A percentile compares a stretch with the other conserved stretches of the same genome.
Evolutionary conservation across 2,113 vertebrate genomes (phyloP).

Genomic region (Rhea americana): DNA sequence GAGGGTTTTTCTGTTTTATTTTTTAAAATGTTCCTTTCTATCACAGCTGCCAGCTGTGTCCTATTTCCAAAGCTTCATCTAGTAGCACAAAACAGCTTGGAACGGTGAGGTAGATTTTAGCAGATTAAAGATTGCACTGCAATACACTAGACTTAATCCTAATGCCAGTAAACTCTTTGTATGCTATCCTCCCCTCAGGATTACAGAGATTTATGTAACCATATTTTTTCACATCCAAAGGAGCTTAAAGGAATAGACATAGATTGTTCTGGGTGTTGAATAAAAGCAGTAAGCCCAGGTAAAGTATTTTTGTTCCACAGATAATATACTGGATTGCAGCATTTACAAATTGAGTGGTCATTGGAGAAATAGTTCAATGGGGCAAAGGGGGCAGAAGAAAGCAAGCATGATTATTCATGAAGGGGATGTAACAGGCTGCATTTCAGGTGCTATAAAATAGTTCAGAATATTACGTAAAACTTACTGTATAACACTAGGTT

Average conservation of each 20-base stretch:
- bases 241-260: conserved; percentile 62
- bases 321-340: conserved; percentile 5
- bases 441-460: not conserved
- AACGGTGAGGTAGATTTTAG: conserved; percentile 60
- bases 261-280: conserved; percentile 69
- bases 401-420: conserved; percentile 8
- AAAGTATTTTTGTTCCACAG: conserved; percentile 27
- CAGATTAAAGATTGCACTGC: conserved; percentile 59
- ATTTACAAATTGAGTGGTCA: conserved; percentile 14
- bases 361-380: not conserved
- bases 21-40: conserved; percentile 7
- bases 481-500: not conserved
- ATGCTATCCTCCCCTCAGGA: conserved; percentile 28
- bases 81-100: conserved; percentile 43
- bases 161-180: conserved; percentile 60
- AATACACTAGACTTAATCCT: conserved; percentile 56
- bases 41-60: conserved; percentile 56
- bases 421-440: not conserved
- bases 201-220: conserved; percentile 69
- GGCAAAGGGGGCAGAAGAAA: not conserved
- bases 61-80: conserved; percentile 60
- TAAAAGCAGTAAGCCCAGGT: conserved; percentile 52
- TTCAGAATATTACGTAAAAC: not conserved
- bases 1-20: not conserved
- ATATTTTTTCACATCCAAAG: conserved; percentile 67